These are phyloP conservation scores for Scortum barcoo DNA, from an alignment of 2,113 vertebrate genomes.

Conservation along the genomic window DNA sequence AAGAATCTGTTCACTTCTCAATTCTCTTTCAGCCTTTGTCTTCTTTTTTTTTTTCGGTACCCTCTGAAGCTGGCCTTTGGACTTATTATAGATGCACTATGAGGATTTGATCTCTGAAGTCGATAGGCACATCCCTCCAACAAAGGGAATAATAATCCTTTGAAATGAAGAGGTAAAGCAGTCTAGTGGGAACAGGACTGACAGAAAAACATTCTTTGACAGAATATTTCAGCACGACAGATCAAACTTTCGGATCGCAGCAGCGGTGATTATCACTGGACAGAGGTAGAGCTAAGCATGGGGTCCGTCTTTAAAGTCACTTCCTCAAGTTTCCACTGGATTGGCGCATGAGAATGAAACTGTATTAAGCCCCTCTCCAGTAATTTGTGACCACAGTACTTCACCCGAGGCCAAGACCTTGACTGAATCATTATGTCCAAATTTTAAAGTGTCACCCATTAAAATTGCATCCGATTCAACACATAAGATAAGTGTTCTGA, in stretches of 20 bases:
- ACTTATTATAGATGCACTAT: constrained; percentile 69
- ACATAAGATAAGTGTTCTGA: not conserved
- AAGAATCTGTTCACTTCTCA: constrained; percentile 37
- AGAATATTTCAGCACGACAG: constrained; percentile 57
- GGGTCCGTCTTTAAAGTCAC: constrained; percentile 33
- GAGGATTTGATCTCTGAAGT: constrained; percentile 65
- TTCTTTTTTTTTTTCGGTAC: constrained; percentile 43
- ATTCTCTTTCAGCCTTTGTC: constrained; percentile 68
- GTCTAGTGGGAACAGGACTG: constrained; percentile 31
- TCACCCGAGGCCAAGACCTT: constrained; percentile 2
- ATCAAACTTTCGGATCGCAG: constrained; percentile 55
- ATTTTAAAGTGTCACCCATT: constrained; percentile 3
- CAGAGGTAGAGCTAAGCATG: constrained; percentile 23
- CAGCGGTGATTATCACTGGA: constrained; percentile 46
- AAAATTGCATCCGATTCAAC: constrained; percentile 1
- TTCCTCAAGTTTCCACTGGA: constrained; percentile 29
- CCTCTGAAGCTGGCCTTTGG: constrained; percentile 63
- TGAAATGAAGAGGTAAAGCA: constrained; percentile 73
- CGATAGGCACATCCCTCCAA: constrained; percentile 48
- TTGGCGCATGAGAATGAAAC: not conserved
- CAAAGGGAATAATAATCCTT: constrained; percentile 79
- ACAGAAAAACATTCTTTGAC: constrained; percentile 52
- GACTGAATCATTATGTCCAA: not conserved
- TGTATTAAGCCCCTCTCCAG: not conserved
- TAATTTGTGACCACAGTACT: not conserved